A percentile compares a stretch with the other conserved stretches of the same genome.
These are phyloP conservation scores for Sapayoa aenigma DNA, from an alignment of 2,113 vertebrate genomes.

Conservation along the genomic window DNA sequence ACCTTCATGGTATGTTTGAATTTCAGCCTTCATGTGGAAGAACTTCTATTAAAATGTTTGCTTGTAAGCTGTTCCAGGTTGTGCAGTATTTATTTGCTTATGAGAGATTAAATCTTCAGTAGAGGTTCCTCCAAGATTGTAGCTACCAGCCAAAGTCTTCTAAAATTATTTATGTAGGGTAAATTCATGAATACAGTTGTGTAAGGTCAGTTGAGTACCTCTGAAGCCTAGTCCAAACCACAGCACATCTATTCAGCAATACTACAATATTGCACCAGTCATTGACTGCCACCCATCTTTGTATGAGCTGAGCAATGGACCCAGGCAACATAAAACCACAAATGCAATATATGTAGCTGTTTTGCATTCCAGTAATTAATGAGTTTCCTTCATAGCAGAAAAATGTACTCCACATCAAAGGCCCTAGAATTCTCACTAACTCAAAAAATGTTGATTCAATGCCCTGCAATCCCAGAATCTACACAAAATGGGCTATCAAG, in stretches of 20 bases:
- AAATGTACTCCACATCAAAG: background rate
- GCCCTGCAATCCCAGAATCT: background rate
- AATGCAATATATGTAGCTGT: background rate
- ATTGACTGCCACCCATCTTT: background rate
- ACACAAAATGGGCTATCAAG: background rate
- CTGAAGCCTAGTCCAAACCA: background rate
- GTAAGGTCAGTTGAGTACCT: background rate
- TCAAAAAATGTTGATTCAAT: background rate
- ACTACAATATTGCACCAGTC: background rate
- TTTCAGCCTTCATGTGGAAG: background rate
- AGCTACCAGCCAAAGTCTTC: background rate
- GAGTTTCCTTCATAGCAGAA: background rate
- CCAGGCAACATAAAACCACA: background rate
- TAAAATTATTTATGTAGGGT: background rate
- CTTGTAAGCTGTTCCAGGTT: background rate
- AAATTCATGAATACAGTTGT: background rate
- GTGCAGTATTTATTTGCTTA: background rate
- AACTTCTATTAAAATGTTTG: background rate
- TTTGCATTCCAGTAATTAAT: background rate
- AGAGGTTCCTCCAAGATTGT: background rate
- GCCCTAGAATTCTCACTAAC: background rate
- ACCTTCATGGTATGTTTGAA: background rate
- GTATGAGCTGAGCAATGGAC: background rate
- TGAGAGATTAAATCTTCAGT: background rate
- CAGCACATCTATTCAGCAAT: background rate